These are phyloP conservation scores for Dunckerocampus dactyliophorus DNA, from an alignment of 2,113 vertebrate genomes.

Conservation along the genomic window DNA sequence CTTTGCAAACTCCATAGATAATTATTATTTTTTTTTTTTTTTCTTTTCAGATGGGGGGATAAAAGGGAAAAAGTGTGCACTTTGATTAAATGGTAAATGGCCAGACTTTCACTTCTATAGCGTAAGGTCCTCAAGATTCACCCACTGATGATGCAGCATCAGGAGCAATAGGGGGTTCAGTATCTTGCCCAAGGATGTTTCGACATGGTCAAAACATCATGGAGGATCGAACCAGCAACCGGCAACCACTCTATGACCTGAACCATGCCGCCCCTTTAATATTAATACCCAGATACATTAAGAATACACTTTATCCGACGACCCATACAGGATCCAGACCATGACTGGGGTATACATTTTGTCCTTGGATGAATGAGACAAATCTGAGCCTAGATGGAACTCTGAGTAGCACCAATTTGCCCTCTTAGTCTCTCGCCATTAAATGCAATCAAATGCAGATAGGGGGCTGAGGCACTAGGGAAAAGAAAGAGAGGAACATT, in stretches of 20 bases:
- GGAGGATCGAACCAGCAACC: no score
- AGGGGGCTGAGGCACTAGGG: slow-evolving; percentile 33
- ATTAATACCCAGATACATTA: neutral
- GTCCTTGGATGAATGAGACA: slow-evolving; percentile 51
- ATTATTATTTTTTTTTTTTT: neutral
- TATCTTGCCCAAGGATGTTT: no score
- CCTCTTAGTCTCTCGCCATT: slow-evolving; percentile 54
- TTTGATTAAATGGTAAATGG: no score
- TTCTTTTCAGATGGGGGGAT: neutral
- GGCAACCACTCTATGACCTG: neutral
- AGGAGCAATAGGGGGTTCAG: no score
- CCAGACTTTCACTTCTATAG: no score
- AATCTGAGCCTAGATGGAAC: slow-evolving; percentile 48
- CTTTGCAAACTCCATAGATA: neutral
- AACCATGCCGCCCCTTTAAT: neutral
- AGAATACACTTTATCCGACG: slow-evolving; percentile 13
- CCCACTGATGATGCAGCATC: no score
- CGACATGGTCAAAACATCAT: no score
- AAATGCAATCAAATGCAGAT: slow-evolving; percentile 62
- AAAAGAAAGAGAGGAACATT: slow-evolving; percentile 39
- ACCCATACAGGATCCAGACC: slow-evolving; percentile 20
- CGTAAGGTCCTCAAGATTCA: no score
- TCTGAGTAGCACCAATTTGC: slow-evolving; percentile 63
- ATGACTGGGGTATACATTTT: slow-evolving; percentile 47
- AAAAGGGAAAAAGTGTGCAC: slow-evolving; percentile 16